Evolutionary conservation across 2,113 vertebrate species (phyloP).

Genomic region (Mionectes macconnelli): DNA sequence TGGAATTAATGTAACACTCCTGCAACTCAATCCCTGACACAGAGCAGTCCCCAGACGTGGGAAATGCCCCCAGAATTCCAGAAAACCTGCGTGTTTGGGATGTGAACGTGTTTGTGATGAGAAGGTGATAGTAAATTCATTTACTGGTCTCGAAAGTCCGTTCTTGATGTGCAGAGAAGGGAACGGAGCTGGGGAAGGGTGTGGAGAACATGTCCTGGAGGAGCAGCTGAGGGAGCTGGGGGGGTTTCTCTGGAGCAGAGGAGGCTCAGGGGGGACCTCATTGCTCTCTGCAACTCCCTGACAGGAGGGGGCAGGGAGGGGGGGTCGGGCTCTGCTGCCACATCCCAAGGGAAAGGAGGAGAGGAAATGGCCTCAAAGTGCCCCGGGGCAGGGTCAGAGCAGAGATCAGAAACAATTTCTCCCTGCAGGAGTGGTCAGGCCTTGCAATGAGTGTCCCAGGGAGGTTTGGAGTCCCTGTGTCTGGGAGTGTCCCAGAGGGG

Average conservation of each 20-base stretch:
- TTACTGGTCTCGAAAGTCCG: not conserved
- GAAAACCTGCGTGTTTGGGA: not conserved
- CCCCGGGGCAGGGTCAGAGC: fast-evolving
- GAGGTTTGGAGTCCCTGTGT: not conserved
- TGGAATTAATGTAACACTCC: not conserved
- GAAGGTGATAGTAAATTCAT: not conserved
- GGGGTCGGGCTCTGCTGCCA: not conserved
- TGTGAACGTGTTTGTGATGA: not conserved
- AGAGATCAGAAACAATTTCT: not conserved
- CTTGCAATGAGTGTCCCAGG: not conserved
- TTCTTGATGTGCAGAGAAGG: not conserved
- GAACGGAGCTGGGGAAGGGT: fast-evolving
- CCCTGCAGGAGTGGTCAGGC: too few relatives aligned
- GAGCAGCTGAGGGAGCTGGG: not conserved
- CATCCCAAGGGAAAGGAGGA: not conserved
- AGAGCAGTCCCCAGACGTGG: not conserved
- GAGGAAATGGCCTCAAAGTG: not conserved
- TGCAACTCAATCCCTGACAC: not conserved
- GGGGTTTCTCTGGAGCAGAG: not conserved
- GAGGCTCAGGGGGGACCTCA: not conserved
- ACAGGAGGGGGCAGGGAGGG: not conserved
- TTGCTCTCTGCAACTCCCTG: not conserved
- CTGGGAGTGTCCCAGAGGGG: not conserved
- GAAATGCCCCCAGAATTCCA: not conserved
- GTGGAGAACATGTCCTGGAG: not conserved